Evolutionary conservation across 2,888 invertebrate genomes (phyloP), one percentile per base, ranked within the genome.

Genomic region (Pandemis cinnamomeana): DNA sequence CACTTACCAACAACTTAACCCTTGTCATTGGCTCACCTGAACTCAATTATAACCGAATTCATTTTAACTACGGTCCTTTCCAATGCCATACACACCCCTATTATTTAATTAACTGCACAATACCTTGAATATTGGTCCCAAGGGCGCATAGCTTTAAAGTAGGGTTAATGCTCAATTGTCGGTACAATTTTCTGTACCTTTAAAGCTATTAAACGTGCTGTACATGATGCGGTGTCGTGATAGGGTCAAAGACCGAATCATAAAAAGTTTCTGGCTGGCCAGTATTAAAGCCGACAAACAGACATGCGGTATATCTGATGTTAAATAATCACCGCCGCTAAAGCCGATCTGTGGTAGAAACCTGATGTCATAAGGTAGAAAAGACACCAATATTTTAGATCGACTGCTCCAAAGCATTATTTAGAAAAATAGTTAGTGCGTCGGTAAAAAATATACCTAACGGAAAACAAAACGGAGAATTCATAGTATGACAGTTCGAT

Each of bases 51-150:
- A 62, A 64, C 20, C 11, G 5, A 63, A 46, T 46, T 46, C 46
- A 64, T 46, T 42, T 15, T 20, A 36, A 48, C 44, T 48, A 64
- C 27, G 42, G 42, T 5, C 62, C n/a, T 15, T 10, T 10, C 44
- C 42, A 10, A 7, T 62, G 15, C 27, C 20, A 42, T 64, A 42
- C 10, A 46, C 64, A 44, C 64, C 27, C 46, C 11, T n/a, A 64
- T 64, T 64, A 64, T 27, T 27, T 64, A 64, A 64, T 64, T 64
- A 64, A 44, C 46, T 64, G 27, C 36, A 60, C 60, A 60, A 60
- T 60, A 60, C 46, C 20, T 27, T 27, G 44, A 11, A 6, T 13
- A 64, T 46, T 46, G 27, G 64, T 27, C 64, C 64, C 64, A 11
- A 13, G 64, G 46, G 64, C 3, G 13, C 46, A 13, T n/a, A 48